These are phyloP conservation scores for Ciconia maguari DNA, from an alignment of 2,113 vertebrate species.

Conservation along the genomic window DNA sequence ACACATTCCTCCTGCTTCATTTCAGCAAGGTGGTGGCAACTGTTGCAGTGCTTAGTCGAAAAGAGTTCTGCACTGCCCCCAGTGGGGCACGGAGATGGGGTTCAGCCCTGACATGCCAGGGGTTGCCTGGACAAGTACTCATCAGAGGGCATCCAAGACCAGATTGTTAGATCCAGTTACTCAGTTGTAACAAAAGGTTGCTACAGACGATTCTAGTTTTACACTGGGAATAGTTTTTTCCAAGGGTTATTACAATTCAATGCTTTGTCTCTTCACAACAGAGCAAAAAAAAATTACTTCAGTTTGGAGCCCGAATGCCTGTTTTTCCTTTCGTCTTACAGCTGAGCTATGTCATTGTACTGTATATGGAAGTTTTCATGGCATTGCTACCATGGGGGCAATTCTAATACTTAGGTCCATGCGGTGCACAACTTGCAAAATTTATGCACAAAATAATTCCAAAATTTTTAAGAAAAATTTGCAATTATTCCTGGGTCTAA, in stretches of 20 bases:
- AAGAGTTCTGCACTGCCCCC: not conserved
- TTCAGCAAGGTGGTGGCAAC: not conserved
- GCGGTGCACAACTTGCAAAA: not conserved
- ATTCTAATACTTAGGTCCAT: not conserved
- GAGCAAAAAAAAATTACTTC: not conserved
- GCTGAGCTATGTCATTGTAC: not conserved
- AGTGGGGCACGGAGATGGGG: not conserved
- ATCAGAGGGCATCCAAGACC: not conserved
- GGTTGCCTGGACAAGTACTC: not conserved
- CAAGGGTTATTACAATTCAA: not conserved
- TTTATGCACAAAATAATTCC: not conserved
- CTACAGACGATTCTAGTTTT: not conserved
- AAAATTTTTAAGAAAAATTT: not conserved
- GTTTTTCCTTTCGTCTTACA: not conserved
- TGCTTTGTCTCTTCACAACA: not conserved
- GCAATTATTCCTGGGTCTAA: not conserved
- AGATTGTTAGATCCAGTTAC: not conserved
- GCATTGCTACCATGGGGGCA: not conserved
- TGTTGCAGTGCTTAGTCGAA: not conserved
- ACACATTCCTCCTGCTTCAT: not conserved
- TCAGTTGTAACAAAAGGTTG: not conserved
- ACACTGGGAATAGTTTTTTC: not conserved
- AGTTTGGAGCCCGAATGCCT: not conserved
- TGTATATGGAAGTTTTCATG: not conserved
- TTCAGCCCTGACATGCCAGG: not conserved